Evolutionary conservation across 2,113 vertebrate species (phyloP), one percentile per base, ranked within the genome.

Genomic region (Chaenocephalus aceratus): DNA sequence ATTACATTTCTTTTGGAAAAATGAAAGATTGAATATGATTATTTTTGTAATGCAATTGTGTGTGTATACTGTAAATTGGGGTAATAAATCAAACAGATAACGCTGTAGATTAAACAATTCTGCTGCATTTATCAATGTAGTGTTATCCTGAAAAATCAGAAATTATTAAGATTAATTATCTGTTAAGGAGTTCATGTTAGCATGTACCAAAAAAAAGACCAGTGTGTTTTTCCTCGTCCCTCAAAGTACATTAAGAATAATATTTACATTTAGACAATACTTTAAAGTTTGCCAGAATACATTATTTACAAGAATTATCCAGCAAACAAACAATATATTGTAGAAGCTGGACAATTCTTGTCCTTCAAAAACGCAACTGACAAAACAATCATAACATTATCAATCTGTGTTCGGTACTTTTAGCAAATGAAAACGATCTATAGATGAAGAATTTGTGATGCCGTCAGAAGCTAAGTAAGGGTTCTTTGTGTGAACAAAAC

Each of bases 61-160:
- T 56, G 52, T 56, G 52, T 8, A 56, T 23, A 21, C 44, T 49
- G 11, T 41, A 73, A 72, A 60, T 3, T 49, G 26, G 45, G 30
- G 14, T 4, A 71, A 15, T 23, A 36, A 52, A 51, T 41, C 54
- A 41, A 79, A 56, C n/a, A 30, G 44, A 57, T 30, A 78, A 15
- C 0, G 30, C 30, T 30, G 30, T 30, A 30, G 30, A 4, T 30
- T 30, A 30, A 30, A 30, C 30, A 30, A 30, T 30, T n/a, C 12
- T 23, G 8, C 41, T 13, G 18, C 10, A 46, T 14, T 63, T 3
- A 23, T 46, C 15, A 18, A 21, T 30, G 14, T 15, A 26, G 5
- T 8, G 23, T 58, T 12, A 4, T 26, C 54, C 54, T 23, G 13
- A 26, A 57, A 30, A 13, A 30, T 30, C 30, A 3, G 30, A 30